A percentile compares a stretch with the other conserved stretches of the same genome.
These are phyloP conservation scores for Sarcophaga caerulescens DNA, from an alignment of 2,888 invertebrate genomes.

Conservation along the genomic window DNA sequence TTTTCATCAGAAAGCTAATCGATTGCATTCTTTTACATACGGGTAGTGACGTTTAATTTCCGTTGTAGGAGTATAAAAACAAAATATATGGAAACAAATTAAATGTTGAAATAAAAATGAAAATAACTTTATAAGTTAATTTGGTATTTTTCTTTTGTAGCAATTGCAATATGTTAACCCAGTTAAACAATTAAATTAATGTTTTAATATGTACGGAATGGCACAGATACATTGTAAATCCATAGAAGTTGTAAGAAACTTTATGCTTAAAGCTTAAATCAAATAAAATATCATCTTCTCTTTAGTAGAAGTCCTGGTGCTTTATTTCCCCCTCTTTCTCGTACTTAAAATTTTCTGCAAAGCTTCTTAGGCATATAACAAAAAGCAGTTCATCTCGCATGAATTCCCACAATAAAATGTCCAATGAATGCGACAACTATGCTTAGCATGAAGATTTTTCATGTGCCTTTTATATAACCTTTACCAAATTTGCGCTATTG, in stretches of 20 bases:
- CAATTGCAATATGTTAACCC: constrained; percentile 53
- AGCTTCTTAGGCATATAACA: no score
- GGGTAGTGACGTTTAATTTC: constrained; percentile 39
- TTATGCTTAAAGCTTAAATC: not conserved
- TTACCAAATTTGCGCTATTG: no score
- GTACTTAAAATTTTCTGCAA: no score
- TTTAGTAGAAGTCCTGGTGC: no score
- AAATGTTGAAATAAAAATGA: constrained; percentile 43
- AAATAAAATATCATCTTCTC: constrained; percentile 22
- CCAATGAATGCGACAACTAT: no score
- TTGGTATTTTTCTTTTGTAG: not conserved
- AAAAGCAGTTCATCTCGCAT: no score
- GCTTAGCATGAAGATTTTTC: no score
- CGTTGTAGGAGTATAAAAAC: constrained; percentile 26
- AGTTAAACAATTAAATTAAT: constrained; percentile 54
- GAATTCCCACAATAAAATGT: no score
- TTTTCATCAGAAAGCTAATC: not conserved
- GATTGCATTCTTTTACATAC: constrained; percentile 16
- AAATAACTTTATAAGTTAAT: constrained; percentile 44
- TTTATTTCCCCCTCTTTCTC: no score
- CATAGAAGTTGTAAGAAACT: constrained; percentile 10
- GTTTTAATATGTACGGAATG: constrained; percentile 28
- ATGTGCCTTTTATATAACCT: no score
- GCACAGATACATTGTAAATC: not conserved
- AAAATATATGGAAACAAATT: constrained; percentile 22